Conservation (phyloP, 1,140 invertebrate genomes). For the Brachystomella parvula region DNA sequence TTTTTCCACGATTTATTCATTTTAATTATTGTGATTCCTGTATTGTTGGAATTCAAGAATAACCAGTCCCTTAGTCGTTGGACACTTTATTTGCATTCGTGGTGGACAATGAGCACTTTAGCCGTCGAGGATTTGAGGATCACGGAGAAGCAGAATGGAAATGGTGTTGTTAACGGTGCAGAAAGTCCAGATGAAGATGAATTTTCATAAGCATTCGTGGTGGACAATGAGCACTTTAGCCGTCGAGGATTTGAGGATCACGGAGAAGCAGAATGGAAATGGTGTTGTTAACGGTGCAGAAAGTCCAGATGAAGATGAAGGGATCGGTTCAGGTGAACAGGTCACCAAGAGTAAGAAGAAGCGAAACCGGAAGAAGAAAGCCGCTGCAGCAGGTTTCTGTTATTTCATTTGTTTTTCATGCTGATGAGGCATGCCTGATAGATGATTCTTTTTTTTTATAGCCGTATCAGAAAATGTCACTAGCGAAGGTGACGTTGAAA, state of each 20-base stretch:
- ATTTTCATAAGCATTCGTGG: no score
- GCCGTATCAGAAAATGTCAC: constrained; percentile 13
- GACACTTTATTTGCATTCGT: no score
- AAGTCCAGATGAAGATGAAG: constrained; percentile 36
- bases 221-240: background rate
- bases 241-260: background rate
- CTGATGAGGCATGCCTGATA: background rate
- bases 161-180: constrained; percentile 12
- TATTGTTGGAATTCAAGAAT: no score
- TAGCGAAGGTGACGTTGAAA: constrained; percentile 42
- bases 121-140: background rate
- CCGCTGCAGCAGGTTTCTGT: constrained; percentile 31
- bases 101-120: background rate
- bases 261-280: constrained; percentile 2
- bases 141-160: constrained; percentile 7
- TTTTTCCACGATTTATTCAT: no score
- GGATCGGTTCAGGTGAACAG: constrained; percentile 38
- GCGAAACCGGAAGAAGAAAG: constrained; percentile 48
- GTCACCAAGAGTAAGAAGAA: constrained; percentile 43
- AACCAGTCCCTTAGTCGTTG: no score
- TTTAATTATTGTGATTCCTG: no score
- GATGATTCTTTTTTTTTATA: background rate
- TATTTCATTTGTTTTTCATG: background rate
- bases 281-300: constrained; percentile 12
- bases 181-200: constrained; percentile 36